These are phyloP conservation scores for Natrix natrix DNA, from an alignment of 2,797 vertebrate genomes.

Conservation along the genomic window DNA sequence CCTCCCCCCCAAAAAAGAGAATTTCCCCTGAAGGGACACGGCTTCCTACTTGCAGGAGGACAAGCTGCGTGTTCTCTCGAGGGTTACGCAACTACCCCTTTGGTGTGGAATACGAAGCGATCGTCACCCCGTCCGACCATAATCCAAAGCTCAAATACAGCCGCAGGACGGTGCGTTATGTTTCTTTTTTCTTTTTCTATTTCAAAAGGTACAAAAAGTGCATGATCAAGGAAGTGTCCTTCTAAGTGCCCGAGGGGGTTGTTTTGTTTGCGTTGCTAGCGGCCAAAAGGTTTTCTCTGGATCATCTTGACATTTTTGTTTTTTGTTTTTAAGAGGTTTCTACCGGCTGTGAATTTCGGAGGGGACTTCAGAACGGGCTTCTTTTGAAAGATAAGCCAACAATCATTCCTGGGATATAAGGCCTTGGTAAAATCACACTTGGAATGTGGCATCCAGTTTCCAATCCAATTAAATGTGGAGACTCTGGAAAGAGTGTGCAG, in stretches of 20 bases:
- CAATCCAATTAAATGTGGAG: no score
- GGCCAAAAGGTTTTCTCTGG: not conserved
- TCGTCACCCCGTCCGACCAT: not conserved
- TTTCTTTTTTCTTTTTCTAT: not conserved
- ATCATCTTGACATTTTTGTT: no score
- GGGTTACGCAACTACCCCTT: not conserved
- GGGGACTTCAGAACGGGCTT: no score
- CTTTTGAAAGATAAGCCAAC: not conserved
- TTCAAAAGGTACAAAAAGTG: not conserved
- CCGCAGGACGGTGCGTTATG: not conserved
- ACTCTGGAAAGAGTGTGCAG: no score
- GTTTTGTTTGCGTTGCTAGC: not conserved
- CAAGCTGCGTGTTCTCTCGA: not conserved
- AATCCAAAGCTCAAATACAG: not conserved
- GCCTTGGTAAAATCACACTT: no score
- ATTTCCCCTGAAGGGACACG: not conserved
- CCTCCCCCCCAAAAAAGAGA: not conserved
- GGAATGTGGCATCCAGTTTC: no score
- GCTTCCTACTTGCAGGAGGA: not conserved
- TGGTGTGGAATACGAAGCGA: not conserved
- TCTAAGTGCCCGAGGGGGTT: accelerated
- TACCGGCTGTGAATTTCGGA: no score
- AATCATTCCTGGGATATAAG: not conserved
- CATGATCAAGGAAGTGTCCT: not conserved
- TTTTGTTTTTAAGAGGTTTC: not conserved